Conservation (phyloP, 1,140 invertebrate species). For the Orchesella cincta region DNA sequence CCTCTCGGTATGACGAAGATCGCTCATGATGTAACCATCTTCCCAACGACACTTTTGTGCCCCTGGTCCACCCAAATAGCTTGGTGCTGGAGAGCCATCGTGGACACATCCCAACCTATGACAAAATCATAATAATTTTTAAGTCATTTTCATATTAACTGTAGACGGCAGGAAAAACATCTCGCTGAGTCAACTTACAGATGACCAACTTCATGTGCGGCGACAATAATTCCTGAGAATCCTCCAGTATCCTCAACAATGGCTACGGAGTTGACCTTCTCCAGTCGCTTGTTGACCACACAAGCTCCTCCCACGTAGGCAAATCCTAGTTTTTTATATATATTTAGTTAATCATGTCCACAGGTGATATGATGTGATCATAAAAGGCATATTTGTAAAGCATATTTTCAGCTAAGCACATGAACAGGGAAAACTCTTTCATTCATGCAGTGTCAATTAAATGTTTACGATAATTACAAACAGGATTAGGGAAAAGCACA, state of each 20-base stretch:
- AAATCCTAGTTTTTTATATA: constrained; percentile 68
- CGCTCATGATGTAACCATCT: constrained; percentile 94
- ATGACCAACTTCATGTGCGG: constrained; percentile 94
- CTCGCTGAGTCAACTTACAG: constrained; percentile 71
- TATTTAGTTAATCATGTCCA: not conserved
- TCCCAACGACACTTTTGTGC: constrained; percentile 93
- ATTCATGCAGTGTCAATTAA: too few relatives aligned
- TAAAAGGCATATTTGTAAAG: too few relatives aligned
- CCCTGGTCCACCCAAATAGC: constrained; percentile 90
- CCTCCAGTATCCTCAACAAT: constrained; percentile 95
- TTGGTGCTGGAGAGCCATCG: constrained; percentile 90
- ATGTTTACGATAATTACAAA: too few relatives aligned
- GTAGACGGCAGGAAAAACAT: too few relatives aligned
- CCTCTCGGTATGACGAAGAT: constrained; percentile 88
- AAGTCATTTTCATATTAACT: not conserved
- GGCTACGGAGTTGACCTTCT: constrained; percentile 94
- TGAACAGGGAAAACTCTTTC: too few relatives aligned
- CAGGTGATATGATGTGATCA: too few relatives aligned
- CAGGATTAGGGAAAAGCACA: too few relatives aligned
- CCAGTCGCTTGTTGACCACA: constrained; percentile 89
- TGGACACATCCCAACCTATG: constrained; percentile 86
- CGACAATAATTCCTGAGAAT: constrained; percentile 93
- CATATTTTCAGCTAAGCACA: too few relatives aligned
- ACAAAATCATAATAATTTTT: not conserved
- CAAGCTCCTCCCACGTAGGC: constrained; percentile 94